Percentiles rank a stretch among this genome's conserved stretches.
phyloP scores from a whole-genome alignment of 2,888 invertebrate genomes.

The Spialia ferax region DNA sequence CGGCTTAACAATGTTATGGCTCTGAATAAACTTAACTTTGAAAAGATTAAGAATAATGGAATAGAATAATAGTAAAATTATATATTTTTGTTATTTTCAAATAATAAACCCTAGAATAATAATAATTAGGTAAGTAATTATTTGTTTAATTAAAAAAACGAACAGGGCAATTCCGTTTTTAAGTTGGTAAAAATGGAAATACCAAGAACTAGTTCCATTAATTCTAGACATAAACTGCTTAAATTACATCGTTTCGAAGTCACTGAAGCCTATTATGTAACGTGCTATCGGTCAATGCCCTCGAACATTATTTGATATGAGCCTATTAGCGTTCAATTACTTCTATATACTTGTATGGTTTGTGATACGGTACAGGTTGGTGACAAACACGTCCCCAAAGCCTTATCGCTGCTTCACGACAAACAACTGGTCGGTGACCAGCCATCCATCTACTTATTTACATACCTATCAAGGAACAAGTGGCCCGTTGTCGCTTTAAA shows the following conservation, averaged over 20 bases:
- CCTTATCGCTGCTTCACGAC: slow-evolving; percentile 57
- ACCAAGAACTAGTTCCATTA: slow-evolving; percentile 1
- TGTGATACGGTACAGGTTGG: slow-evolving; percentile 46
- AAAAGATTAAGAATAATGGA: neutral
- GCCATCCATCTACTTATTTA: slow-evolving; percentile 81
- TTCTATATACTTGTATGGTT: slow-evolving; percentile 15
- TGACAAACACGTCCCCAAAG: slow-evolving; percentile 49
- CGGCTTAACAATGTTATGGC: slow-evolving; percentile 9
- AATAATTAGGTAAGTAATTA: neutral
- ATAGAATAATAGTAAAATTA: neutral
- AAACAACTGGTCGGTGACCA: slow-evolving; percentile 77
- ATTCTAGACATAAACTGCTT: slow-evolving; percentile 4
- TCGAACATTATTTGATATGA: slow-evolving; percentile 23
- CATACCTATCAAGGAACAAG: slow-evolving; percentile 82
- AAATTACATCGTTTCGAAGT: slow-evolving; percentile 35
- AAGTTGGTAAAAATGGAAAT: neutral
- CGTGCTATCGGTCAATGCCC: slow-evolving; percentile 29
- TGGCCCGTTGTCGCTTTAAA: slow-evolving; percentile 78
- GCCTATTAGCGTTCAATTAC: slow-evolving; percentile 34
- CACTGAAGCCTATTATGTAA: slow-evolving; percentile 40
- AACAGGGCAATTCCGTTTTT: no score
- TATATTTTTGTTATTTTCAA: no score
- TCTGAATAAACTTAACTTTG: neutral
- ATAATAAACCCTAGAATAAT: no score
- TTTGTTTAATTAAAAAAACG: no score